Evolutionary conservation across 2,113 vertebrate genomes (phyloP).

Genomic region (Chaenocephalus aceratus): DNA sequence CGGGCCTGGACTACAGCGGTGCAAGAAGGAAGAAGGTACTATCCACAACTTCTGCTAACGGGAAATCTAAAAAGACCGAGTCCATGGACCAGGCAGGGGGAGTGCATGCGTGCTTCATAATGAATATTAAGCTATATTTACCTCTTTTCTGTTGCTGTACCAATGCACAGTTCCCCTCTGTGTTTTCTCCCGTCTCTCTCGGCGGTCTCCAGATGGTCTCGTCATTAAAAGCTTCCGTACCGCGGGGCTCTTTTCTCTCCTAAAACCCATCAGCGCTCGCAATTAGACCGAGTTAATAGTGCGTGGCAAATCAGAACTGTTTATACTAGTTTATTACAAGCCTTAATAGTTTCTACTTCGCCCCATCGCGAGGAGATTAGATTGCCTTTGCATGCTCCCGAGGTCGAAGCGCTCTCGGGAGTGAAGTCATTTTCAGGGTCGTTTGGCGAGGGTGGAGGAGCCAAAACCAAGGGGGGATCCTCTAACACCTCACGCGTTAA

Average conservation of each 20-base stretch:
- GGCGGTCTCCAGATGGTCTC: constrained; percentile 72
- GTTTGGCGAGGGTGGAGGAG: constrained; percentile 27
- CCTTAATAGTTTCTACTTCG: constrained; percentile 81
- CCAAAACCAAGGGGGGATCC: neutral
- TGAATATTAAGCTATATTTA: too few species aligned
- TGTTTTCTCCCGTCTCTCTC: too few species aligned
- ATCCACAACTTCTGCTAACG: too few species aligned
- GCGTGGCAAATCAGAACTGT: constrained; percentile 81
- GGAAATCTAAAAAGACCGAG: too few species aligned
- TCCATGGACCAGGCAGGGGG: too few species aligned
- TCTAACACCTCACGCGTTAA: too few species aligned
- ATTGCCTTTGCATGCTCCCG: constrained; percentile 78
- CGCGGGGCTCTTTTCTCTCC: constrained; percentile 59
- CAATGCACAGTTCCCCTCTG: too few species aligned
- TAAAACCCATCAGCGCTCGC: constrained; percentile 71
- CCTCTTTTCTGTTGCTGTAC: too few species aligned
- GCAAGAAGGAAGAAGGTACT: too few species aligned
- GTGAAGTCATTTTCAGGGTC: constrained; percentile 67
- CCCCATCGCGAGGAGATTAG: constrained; percentile 75
- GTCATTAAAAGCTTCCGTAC: constrained; percentile 79
- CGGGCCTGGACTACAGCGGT: too few species aligned
- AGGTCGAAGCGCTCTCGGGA: constrained; percentile 71
- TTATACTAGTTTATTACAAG: constrained; percentile 83
- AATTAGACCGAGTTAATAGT: constrained; percentile 81
- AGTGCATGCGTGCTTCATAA: too few species aligned